phyloP scores from a whole-genome alignment of 1,140 invertebrate genomes.

The Campoletis sonorensis region DNA sequence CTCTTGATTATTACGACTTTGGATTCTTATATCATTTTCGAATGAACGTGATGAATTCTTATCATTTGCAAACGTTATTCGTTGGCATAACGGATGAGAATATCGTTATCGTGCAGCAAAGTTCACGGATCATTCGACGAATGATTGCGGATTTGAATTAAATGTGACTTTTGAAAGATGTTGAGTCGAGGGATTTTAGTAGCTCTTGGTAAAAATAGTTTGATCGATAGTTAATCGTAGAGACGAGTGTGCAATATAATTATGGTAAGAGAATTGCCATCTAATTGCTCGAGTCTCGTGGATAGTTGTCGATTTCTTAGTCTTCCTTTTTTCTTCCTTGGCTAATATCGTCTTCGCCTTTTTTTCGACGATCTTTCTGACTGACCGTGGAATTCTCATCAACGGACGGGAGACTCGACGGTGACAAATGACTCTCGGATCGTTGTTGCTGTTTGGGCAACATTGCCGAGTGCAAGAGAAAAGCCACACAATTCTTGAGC shows the following conservation, averaged over 20 bases:
- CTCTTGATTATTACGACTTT: neutral
- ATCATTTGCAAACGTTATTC: neutral
- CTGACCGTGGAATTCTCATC: constrained; percentile 4
- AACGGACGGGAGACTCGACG: neutral
- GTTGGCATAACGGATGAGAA: neutral
- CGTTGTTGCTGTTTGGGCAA: neutral
- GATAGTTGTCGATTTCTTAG: too few species aligned
- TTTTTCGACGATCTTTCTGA: neutral
- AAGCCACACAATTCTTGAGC: neutral
- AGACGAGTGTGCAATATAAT: too few species aligned
- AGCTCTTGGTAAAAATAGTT: too few species aligned
- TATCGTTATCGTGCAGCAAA: neutral
- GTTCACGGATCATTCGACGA: neutral
- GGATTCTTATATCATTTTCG: neutral
- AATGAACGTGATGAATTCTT: neutral
- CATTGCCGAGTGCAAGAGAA: constrained; percentile 1
- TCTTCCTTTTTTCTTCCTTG: too few species aligned
- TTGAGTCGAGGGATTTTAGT: neutral
- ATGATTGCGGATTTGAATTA: neutral
- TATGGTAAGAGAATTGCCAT: too few species aligned
- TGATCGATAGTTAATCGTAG: too few species aligned
- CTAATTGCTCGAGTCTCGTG: too few species aligned
- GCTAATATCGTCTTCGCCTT: neutral
- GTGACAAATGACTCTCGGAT: neutral
- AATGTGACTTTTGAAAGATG: neutral